These are phyloP conservation scores for Ochropleura leucogaster DNA, from an alignment of 2,888 invertebrate genomes.

Conservation along the genomic window DNA sequence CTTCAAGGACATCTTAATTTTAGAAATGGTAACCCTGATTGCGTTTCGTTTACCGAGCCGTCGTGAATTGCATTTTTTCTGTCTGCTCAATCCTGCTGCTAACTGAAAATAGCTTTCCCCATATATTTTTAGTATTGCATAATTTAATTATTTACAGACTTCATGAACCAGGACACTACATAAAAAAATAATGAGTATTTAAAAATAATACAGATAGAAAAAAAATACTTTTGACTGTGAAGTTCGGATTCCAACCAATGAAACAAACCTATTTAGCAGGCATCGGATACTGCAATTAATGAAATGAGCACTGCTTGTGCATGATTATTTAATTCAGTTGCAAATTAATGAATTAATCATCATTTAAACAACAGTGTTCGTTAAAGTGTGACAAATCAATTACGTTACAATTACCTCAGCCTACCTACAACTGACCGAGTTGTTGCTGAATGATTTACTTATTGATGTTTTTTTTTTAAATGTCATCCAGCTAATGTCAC, in stretches of 20 bases:
- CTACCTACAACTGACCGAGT: too few relatives aligned
- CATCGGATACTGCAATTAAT: constrained; percentile 4
- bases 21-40: not conserved
- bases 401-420: constrained; percentile 7
- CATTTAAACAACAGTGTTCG: not conserved
- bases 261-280: not conserved
- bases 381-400: constrained; percentile 28
- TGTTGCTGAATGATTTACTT: not conserved
- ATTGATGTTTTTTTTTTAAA: constrained; percentile 2
- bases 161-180: not conserved
- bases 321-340: constrained; percentile 7
- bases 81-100: not conserved
- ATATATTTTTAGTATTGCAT: not conserved
- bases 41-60: not conserved
- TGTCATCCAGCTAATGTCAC: not conserved
- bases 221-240: not conserved
- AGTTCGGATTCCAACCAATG: not conserved
- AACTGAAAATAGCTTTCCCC: not conserved
- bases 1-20: not conserved
- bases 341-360: constrained; percentile 26
- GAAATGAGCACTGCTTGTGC: constrained; percentile 18
- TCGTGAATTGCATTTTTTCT: not conserved
- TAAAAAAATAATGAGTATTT: not conserved
- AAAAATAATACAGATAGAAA: not conserved
- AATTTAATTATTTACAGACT: not conserved